phyloP scores from a whole-genome alignment of 2,113 vertebrate species.

The Symphodus melops region DNA sequence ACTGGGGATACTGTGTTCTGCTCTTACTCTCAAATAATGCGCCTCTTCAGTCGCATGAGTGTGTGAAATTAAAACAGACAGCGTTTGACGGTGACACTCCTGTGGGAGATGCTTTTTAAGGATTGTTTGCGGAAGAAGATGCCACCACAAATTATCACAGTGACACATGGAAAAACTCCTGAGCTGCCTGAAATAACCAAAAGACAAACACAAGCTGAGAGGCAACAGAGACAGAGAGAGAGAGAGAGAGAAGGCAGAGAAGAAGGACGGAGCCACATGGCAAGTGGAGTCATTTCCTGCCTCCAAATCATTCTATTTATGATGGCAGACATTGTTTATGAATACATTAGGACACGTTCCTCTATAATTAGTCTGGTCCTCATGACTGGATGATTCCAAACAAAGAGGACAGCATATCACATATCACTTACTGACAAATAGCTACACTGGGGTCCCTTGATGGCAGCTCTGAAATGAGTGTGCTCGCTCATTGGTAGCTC shows the following conservation, averaged over 20 bases:
- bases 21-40: slow-evolving; percentile 15
- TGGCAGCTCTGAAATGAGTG: slow-evolving; percentile 49
- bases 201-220: slow-evolving; percentile 37
- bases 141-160: slow-evolving; percentile 48
- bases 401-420: slow-evolving; percentile 48
- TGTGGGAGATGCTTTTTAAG: slow-evolving; percentile 60
- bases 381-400: slow-evolving; percentile 59
- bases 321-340: slow-evolving; percentile 63
- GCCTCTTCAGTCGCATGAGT: slow-evolving; percentile 16
- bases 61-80: slow-evolving; percentile 47
- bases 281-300: slow-evolving; percentile 38
- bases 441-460: slow-evolving; percentile 32
- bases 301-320: slow-evolving; percentile 57
- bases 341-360: slow-evolving; percentile 59
- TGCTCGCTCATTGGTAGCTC: slow-evolving; percentile 20
- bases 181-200: slow-evolving; percentile 54
- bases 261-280: slow-evolving; percentile 30
- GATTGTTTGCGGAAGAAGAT: slow-evolving; percentile 42
- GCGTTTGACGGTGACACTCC: slow-evolving; percentile 40
- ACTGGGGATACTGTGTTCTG: neutral
- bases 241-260: neutral
- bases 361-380: slow-evolving; percentile 69
- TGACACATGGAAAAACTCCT: slow-evolving; percentile 52
- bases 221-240: neutral
- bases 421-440: slow-evolving; percentile 60